Evolutionary conservation across 1,140 invertebrate species (phyloP), one percentile per base, ranked within the genome.

Genomic region (Planococcus citri): DNA sequence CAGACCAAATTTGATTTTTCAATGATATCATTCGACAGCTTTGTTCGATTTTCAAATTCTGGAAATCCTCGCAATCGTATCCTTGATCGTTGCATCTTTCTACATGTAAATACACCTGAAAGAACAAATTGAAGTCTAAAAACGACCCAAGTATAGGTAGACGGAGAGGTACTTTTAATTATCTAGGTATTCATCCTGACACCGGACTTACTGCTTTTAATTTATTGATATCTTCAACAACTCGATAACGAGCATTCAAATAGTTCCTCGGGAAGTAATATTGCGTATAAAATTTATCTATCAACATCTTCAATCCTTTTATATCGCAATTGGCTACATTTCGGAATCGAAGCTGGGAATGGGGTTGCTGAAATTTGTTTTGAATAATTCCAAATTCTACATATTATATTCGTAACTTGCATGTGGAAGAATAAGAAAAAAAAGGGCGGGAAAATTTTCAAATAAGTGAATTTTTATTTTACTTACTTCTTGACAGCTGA

Each of bases 1-100:
- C 21, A 4, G 64, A 68, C 70, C 64, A 70, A 1, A 70, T 68
- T 33, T 68, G 64, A 14, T 70, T 51, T n/a, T 57, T 68, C 1
- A 51, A 37, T 9, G n/a, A 33, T 2, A 70, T 10, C 22, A 29
- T 57, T 0, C 14, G 1, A 9, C 70, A 70, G 0, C 68, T 3
- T 24, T 68, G 29, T 9, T n/a, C n/a, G 1, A 68, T 27, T 14
- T 20, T 70, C 64, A 37, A 70, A 1, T 27, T 27, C 27, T 70
- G 70, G 64, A 70, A 70, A n/a, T 70, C 67, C 25, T 68, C 70
- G 24, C 70, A 70, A 17, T 70, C 21, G 17, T 64, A 57, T 3
- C 70, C 70, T 0, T 70, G 24, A 0, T 27, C 0, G 21, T 70
- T 20, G 29, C 70, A 70, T 27, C 70, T 61, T 29, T 70, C 12